These are phyloP conservation scores for Ophion costatus DNA, from an alignment of 2,888 invertebrate genomes.

Conservation along the genomic window DNA sequence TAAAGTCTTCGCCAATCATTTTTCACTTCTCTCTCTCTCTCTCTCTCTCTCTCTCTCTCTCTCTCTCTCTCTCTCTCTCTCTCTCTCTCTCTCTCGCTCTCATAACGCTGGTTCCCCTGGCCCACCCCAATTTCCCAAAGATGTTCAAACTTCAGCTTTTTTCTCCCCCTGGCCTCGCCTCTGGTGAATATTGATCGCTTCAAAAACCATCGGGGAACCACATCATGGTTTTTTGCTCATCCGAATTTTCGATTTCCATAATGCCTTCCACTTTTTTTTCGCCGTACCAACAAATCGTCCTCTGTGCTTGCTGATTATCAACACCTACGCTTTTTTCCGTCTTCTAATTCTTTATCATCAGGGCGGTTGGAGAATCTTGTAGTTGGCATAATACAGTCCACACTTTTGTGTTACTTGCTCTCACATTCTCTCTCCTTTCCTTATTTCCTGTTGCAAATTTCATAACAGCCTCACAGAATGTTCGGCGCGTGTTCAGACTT, in stretches of 20 bases:
- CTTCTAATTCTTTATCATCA: too few species aligned
- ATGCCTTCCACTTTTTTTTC: slow-evolving; percentile 35
- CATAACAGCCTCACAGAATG: slow-evolving; percentile 46
- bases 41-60: slow-evolving; percentile 36
- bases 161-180: neutral
- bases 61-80: slow-evolving; percentile 45
- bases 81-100: slow-evolving; percentile 35
- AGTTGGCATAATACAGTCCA: slow-evolving; percentile 53
- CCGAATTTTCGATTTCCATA: slow-evolving; percentile 64
- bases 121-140: slow-evolving; percentile 51
- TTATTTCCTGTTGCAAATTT: too few species aligned
- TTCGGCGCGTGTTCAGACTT: slow-evolving; percentile 53
- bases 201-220: slow-evolving; percentile 32
- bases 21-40: neutral
- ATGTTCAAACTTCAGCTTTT: slow-evolving; percentile 31
- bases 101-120: slow-evolving; percentile 39
- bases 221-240: slow-evolving; percentile 52
- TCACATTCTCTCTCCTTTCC: neutral
- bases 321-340: too few species aligned
- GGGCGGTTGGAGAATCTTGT: neutral
- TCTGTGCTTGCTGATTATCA: neutral
- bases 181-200: slow-evolving; percentile 22
- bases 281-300: slow-evolving; percentile 7
- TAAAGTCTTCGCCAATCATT: slow-evolving; percentile 48
- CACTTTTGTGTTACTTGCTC: slow-evolving; percentile 38